phyloP scores from a whole-genome alignment of 2,797 vertebrate species.

The Lacerta viridis region DNA sequence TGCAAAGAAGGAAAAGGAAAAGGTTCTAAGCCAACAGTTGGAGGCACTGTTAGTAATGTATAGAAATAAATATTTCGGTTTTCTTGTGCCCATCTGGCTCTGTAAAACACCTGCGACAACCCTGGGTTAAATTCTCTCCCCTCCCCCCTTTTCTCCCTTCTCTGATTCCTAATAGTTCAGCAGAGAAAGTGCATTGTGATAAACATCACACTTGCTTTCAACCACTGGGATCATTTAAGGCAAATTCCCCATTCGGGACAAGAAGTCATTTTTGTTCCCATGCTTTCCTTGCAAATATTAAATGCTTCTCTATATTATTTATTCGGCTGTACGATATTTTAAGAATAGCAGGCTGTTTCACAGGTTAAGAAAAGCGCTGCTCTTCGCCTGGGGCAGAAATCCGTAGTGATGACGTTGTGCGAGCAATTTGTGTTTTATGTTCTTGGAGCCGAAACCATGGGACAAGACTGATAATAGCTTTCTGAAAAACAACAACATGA shows the following conservation, averaged over 20 bases:
- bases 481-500: background rate
- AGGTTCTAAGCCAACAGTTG: background rate
- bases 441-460: slow-evolving; percentile 31
- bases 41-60: background rate
- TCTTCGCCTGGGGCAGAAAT: slow-evolving; percentile 20
- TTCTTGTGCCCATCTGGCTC: slow-evolving; percentile 5
- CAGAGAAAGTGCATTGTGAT: background rate
- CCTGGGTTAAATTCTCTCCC: background rate
- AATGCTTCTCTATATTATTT: slow-evolving; percentile 49
- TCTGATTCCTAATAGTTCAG: slow-evolving; percentile 21
- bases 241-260: slow-evolving; percentile 38
- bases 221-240: slow-evolving; percentile 30
- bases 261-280: slow-evolving; percentile 22
- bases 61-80: background rate
- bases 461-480: slow-evolving; percentile 11
- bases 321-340: slow-evolving; percentile 56
- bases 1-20: background rate
- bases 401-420: slow-evolving; percentile 44
- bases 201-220: slow-evolving; percentile 47
- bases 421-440: slow-evolving; percentile 9
- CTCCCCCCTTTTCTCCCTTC: background rate
- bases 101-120: slow-evolving; percentile 16
- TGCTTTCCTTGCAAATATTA: slow-evolving; percentile 53
- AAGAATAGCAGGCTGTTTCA: slow-evolving; percentile 42
- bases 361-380: slow-evolving; percentile 35